Base-by-base conservation (phyloP, 2,113 vertebrate species). In the Paramisgurnus dabryanus region DNA sequence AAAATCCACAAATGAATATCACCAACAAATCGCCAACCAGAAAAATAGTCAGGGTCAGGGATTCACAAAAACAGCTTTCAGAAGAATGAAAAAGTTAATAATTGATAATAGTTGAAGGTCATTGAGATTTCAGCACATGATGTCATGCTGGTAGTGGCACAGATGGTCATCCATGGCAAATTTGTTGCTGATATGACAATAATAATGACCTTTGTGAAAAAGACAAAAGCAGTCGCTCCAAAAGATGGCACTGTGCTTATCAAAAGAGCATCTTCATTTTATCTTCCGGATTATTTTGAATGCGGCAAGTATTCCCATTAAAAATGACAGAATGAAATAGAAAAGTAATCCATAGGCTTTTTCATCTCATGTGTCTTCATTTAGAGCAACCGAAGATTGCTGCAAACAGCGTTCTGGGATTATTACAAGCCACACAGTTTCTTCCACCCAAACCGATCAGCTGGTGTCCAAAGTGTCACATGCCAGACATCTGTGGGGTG, bases 381-480 rank as follows among this genome's bases (percentile, higher is more conserved):
- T 17, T 40, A 40, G 3, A 69, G 49, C 27, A 39, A 68, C 53
- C 43, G 43, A 79, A 63, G 39, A 61, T 63, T 18, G 71, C 6
- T 67, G 55, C 61, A 72, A 40, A 50, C 5, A 49, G 67, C 73
- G 69, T 55, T 64, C 39, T 61, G 60, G 53, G 10, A 80, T 63
- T 40, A 75, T 78, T 67, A 72, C 22, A 61, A 63, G 50, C 27
- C 70, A 68, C 57, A 13, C 17, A 45, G 64, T 41, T 53, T 57
- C 66, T 68, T 73, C 45, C 65, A 76, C n/a, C 67, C 49, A 8
- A 53, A 72, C 58, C 40, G 40, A 66, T 78, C 78, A 81, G 75
- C 78, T 80, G 67, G 39, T 82, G 47, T 63, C 43, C 55, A 63
- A 71, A 67, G 63, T 63, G 57, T 78, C 64, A 78, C 55, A 70